Percentiles rank a stretch among this genome's conserved stretches.
These are phyloP conservation scores for Meloidogyne exigua DNA, from an alignment of 1,140 invertebrate species.

Conservation along the genomic window DNA sequence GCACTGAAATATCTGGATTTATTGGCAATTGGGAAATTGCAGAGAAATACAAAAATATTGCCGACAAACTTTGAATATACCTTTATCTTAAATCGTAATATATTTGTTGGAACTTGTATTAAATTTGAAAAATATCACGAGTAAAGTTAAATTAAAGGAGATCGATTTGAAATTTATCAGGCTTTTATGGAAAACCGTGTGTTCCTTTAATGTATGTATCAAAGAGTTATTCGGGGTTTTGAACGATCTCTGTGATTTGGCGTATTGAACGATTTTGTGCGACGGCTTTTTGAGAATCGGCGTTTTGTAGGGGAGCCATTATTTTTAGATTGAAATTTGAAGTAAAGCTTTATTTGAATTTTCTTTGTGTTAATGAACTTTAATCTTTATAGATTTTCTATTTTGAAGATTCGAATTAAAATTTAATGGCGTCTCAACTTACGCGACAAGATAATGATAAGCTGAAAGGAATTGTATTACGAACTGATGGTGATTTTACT, in stretches of 20 bases:
- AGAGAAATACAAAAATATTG: background rate
- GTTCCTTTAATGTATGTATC: no score
- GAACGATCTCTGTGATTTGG: no score
- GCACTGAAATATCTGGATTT: background rate
- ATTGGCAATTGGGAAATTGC: slow-evolving; percentile 1
- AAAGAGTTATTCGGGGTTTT: no score
- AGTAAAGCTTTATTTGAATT: no score
- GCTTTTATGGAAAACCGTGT: no score
- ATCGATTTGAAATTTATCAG: no score
- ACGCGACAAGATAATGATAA: background rate
- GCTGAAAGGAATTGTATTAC: background rate
- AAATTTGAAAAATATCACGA: background rate
- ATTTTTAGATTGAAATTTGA: no score
- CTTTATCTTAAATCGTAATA: background rate
- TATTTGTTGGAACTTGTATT: background rate
- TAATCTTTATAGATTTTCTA: background rate
- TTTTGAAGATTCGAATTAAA: background rate
- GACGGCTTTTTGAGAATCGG: no score
- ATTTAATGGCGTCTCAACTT: background rate
- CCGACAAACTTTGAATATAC: background rate
- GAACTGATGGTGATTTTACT: background rate
- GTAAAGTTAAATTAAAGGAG: background rate
- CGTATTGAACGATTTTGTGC: no score
- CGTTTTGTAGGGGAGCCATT: no score
- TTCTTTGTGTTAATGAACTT: no score